phyloP scores from a whole-genome alignment of 1,140 invertebrate species.

The Catajapyx aquilonaris region DNA sequence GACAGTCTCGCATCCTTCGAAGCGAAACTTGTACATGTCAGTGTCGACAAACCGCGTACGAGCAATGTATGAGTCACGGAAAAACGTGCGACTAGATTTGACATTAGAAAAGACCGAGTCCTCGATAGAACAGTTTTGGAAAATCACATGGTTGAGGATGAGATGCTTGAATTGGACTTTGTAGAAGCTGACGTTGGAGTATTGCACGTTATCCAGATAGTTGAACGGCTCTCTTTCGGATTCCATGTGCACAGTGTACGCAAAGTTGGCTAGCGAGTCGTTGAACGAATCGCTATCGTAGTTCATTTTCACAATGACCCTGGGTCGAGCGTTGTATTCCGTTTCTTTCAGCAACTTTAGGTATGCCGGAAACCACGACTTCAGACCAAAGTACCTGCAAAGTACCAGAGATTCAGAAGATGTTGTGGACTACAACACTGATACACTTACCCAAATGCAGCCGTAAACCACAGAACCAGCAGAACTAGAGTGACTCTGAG shows the following conservation, averaged over 20 bases:
- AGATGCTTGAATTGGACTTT: slow-evolving; percentile 13
- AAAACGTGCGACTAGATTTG: slow-evolving; percentile 16
- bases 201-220: slow-evolving; percentile 15
- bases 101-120: slow-evolving; percentile 15
- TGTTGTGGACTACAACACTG: no score
- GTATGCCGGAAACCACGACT: slow-evolving; percentile 32
- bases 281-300: slow-evolving; percentile 8
- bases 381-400: slow-evolving; percentile 28
- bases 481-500: slow-evolving; percentile 18
- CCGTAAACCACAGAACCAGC: slow-evolving; percentile 22
- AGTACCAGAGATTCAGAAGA: slow-evolving; percentile 3
- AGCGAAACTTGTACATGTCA: slow-evolving; percentile 16
- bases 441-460: slow-evolving; percentile 25
- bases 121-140: slow-evolving; percentile 15
- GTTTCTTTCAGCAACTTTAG: slow-evolving; percentile 22
- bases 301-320: not conserved
- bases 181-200: slow-evolving; percentile 11
- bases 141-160: slow-evolving; percentile 16
- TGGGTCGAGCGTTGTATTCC: slow-evolving; percentile 15
- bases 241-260: not conserved
- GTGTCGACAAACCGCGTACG: slow-evolving; percentile 16
- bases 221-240: slow-evolving; percentile 8
- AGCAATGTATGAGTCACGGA: slow-evolving; percentile 13
- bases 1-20: slow-evolving; percentile 13
- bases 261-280: no score